These are phyloP conservation scores for Neogobius melanostomus DNA, from an alignment of 2,113 vertebrate genomes.

Conservation along the genomic window DNA sequence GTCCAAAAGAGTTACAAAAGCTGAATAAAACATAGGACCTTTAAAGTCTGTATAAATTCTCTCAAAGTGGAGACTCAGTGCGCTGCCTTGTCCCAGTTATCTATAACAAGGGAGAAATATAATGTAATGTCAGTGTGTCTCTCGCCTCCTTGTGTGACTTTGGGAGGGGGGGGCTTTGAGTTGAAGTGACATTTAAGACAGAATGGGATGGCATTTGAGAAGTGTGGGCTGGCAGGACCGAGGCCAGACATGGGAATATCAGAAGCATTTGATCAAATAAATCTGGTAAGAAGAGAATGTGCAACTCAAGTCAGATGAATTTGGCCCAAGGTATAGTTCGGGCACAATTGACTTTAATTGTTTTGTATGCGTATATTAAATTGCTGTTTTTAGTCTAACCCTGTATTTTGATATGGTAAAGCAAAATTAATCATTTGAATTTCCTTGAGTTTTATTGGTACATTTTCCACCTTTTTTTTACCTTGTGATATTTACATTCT, in stretches of 20 bases:
- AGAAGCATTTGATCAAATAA: constrained; percentile 21
- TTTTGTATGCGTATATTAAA: not conserved
- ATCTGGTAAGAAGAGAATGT: not conserved
- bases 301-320: not conserved
- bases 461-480: not conserved
- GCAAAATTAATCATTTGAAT: too few relatives aligned
- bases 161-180: constrained; percentile 38
- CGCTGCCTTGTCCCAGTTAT: not conserved
- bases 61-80: not conserved
- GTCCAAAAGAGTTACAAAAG: too few relatives aligned
- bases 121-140: constrained; percentile 18
- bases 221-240: constrained; percentile 28
- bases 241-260: constrained; percentile 34
- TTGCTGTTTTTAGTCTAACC: too few relatives aligned
- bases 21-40: too few relatives aligned
- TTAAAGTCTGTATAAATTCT: not conserved
- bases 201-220: constrained; percentile 64
- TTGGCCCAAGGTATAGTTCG: not conserved
- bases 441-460: not conserved
- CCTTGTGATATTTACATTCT: not conserved
- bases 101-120: constrained; percentile 11
- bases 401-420: not conserved
- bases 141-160: constrained; percentile 29
- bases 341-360: not conserved
- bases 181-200: constrained; percentile 65